These are phyloP conservation scores for Porites lutea DNA, from an alignment of 64 coral and sea anemone species.

Conservation along the genomic window DNA sequence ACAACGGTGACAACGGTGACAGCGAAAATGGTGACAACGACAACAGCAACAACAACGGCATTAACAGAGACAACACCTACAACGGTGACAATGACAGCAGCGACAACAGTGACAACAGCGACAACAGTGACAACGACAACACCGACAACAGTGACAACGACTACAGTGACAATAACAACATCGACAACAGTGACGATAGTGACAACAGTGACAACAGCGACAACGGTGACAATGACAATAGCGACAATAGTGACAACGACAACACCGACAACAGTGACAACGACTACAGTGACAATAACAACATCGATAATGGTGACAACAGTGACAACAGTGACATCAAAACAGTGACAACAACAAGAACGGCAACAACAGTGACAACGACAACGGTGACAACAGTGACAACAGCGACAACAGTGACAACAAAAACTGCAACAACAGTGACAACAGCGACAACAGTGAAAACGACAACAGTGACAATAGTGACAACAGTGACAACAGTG, in stretches of 20 bases:
- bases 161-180: too few relatives aligned
- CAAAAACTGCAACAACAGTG: not conserved
- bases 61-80: too few relatives aligned
- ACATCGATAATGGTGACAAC: not conserved
- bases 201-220: not conserved
- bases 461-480: not conserved
- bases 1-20: not conserved
- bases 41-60: too few relatives aligned
- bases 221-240: not conserved
- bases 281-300: not conserved
- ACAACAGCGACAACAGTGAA: not conserved
- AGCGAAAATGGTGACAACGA: not conserved
- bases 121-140: too few relatives aligned
- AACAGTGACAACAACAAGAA: not conserved
- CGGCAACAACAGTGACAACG: not conserved
- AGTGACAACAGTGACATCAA: not conserved
- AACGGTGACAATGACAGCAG: too few relatives aligned
- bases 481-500: not conserved
- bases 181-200: too few relatives aligned
- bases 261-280: not conserved
- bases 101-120: too few relatives aligned
- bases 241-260: not conserved
- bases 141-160: too few relatives aligned
- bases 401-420: not conserved
- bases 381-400: not conserved